phyloP scores from a whole-genome alignment of 2,888 invertebrate genomes.

The Elysia crispata region DNA sequence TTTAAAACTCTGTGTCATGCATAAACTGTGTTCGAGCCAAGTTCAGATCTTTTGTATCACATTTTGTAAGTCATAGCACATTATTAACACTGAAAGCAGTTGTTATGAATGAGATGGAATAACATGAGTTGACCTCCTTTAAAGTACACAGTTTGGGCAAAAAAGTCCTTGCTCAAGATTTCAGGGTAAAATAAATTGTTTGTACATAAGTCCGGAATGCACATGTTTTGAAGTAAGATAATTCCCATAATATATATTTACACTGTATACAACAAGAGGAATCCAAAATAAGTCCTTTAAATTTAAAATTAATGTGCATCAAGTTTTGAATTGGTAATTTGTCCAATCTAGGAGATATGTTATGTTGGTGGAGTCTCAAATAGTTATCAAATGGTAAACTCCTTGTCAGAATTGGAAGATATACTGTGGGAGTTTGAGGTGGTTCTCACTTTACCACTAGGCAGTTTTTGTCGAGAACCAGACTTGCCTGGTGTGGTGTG shows the following conservation, averaged over 20 bases:
- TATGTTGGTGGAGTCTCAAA: conserved; percentile 12
- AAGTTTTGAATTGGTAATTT: background rate
- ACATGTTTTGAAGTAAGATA: no score
- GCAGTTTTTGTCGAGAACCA: conserved; percentile 49
- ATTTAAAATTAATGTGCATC: background rate
- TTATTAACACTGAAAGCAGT: no score
- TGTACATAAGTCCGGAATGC: no score
- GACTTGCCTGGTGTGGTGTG: conserved; percentile 55
- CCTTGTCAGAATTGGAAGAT: conserved; percentile 65
- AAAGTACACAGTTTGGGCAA: no score
- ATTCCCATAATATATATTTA: background rate
- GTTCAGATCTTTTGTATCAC: no score
- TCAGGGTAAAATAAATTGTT: no score
- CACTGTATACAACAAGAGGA: background rate
- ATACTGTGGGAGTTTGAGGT: conserved; percentile 47
- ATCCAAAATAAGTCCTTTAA: background rate
- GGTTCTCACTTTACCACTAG: conserved; percentile 13
- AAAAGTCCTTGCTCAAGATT: no score
- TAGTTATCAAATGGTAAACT: conserved; percentile 59
- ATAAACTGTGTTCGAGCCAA: no score
- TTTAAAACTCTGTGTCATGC: no score
- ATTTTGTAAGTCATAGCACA: no score
- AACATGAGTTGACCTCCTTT: no score
- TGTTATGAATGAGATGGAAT: no score
- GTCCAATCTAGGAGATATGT: background rate